A percentile compares a stretch with the other conserved stretches of the same genome.
phyloP scores from a whole-genome alignment of 2,113 vertebrate genomes.

The Seriola quinqueradiata region DNA sequence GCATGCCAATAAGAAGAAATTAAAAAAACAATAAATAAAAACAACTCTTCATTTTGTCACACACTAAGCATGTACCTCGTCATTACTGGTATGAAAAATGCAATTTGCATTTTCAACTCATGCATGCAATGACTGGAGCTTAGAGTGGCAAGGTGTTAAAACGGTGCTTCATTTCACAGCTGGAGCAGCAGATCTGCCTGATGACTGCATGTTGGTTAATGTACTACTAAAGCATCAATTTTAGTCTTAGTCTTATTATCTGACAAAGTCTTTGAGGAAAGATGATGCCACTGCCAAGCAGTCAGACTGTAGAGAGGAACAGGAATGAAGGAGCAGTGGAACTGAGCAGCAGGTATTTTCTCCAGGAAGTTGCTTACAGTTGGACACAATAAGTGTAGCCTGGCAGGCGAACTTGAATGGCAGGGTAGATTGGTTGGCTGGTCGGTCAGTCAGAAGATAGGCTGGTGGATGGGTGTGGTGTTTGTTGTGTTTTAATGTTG shows the following conservation, averaged over 20 bases:
- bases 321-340: slow-evolving; percentile 19
- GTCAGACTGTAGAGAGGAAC: slow-evolving; percentile 14
- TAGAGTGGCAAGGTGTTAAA: slow-evolving; percentile 68
- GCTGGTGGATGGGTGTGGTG: slow-evolving; percentile 8
- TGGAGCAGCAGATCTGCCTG: slow-evolving; percentile 32
- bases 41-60: slow-evolving; percentile 54
- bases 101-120: slow-evolving; percentile 77
- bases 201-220: slow-evolving; percentile 12
- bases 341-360: slow-evolving; percentile 49
- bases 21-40: slow-evolving; percentile 1
- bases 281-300: slow-evolving; percentile 20
- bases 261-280: slow-evolving; percentile 2
- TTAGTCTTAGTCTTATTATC: not conserved
- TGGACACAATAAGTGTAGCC: not conserved
- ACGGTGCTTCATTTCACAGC: slow-evolving; percentile 51
- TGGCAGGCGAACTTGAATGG: slow-evolving; percentile 40
- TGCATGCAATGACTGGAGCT: slow-evolving; percentile 75
- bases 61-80: slow-evolving; percentile 66
- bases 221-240: not conserved
- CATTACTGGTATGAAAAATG: slow-evolving; percentile 77
- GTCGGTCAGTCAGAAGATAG: not conserved
- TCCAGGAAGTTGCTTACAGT: slow-evolving; percentile 56
- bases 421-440: slow-evolving; percentile 7
- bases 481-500: slow-evolving; percentile 21
- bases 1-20: slow-evolving; percentile 55